Conservation (phyloP, 2,888 invertebrate species). For the Coecobrya sp. region DNA sequence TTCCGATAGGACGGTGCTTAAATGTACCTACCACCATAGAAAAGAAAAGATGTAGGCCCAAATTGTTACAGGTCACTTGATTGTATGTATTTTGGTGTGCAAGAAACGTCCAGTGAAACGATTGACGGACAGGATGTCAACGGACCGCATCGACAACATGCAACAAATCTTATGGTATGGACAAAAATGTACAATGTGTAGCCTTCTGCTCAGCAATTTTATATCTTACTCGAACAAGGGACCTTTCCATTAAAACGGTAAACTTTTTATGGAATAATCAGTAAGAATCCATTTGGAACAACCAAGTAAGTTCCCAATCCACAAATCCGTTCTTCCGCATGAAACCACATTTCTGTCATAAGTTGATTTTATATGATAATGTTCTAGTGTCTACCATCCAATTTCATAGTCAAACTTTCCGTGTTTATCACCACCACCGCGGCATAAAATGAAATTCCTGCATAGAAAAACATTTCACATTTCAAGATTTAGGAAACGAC, state of each 20-base stretch:
- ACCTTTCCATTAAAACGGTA: not conserved
- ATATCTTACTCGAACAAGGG: constrained; percentile 4
- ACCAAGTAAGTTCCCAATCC: not conserved
- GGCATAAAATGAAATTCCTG: not conserved
- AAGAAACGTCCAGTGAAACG: not conserved
- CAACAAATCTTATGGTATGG: constrained; percentile 32
- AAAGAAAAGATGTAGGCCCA: no score
- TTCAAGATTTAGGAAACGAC: constrained; percentile 23
- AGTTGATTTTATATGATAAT: constrained; percentile 30
- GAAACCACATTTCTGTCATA: not conserved
- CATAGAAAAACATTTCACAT: not conserved
- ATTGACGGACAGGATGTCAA: not conserved
- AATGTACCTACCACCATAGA: not conserved
- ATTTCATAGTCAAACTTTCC: not conserved
- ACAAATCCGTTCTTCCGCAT: not conserved
- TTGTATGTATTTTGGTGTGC: no score
- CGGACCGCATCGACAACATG: constrained; percentile 29
- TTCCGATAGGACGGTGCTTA: not conserved
- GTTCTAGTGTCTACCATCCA: not conserved
- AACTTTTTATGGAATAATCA: constrained; percentile 13
- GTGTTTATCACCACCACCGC: not conserved
- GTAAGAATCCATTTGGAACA: not conserved
- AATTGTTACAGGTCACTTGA: no score
- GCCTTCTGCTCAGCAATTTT: not conserved
- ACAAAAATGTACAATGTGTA: not conserved